Evolutionary conservation across 2,888 invertebrate genomes (phyloP).

Genomic region (Phortica magna): DNA sequence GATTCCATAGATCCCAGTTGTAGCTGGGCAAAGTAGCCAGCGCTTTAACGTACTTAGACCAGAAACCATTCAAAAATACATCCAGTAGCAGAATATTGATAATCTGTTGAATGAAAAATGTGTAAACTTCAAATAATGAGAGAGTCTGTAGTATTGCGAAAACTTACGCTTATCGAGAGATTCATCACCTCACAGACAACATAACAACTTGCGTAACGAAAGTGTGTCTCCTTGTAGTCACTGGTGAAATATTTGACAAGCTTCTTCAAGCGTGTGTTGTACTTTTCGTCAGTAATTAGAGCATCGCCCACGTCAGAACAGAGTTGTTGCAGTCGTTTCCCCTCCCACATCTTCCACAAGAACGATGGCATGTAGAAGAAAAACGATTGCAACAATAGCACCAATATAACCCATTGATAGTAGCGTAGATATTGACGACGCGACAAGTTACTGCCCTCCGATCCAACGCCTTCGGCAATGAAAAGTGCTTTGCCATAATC

Average conservation of each 20-base stretch:
- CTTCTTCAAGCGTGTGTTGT: constrained; percentile 55
- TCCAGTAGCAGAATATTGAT: constrained; percentile 72
- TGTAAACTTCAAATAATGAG: background rate
- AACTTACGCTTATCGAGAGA: constrained; percentile 85
- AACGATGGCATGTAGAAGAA: constrained; percentile 75
- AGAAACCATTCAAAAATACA: constrained; percentile 73
- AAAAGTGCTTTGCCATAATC: constrained; percentile 37
- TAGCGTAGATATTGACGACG: constrained; percentile 73
- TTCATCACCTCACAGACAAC: constrained; percentile 86
- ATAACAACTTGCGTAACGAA: constrained; percentile 82
- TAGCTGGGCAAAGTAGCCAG: constrained; percentile 67
- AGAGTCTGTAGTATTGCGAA: background rate
- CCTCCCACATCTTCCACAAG: constrained; percentile 76
- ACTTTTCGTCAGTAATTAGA: constrained; percentile 59
- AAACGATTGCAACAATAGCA: constrained; percentile 71
- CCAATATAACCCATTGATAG: constrained; percentile 76
- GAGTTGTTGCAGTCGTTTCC: constrained; percentile 78
- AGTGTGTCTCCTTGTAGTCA: constrained; percentile 71
- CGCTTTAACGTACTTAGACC: constrained; percentile 72
- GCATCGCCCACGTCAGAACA: constrained; percentile 71
- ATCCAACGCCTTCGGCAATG: constrained; percentile 56
- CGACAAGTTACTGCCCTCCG: constrained; percentile 42
- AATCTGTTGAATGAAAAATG: constrained; percentile 53
- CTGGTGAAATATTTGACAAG: constrained; percentile 69
- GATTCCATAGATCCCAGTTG: constrained; percentile 73